Percentiles rank a stretch among this genome's conserved stretches.
These are phyloP conservation scores for Temnothorax unifasciatus DNA, from an alignment of 2,888 invertebrate species.

Conservation along the genomic window DNA sequence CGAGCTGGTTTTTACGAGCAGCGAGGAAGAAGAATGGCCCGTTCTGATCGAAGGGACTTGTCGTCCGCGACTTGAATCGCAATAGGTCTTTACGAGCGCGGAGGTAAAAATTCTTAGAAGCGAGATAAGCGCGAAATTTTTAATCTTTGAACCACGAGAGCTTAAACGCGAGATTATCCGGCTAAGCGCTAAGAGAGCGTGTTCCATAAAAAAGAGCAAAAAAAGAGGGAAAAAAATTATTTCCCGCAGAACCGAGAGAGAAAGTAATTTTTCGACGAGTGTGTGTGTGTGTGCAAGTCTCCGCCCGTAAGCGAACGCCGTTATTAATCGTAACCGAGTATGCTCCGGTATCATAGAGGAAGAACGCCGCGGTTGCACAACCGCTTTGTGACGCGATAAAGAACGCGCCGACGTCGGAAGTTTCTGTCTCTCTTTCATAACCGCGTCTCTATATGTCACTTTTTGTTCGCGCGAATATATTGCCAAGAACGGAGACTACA, in stretches of 20 bases:
- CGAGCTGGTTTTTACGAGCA: slow-evolving; percentile 55
- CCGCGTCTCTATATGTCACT: slow-evolving; percentile 19
- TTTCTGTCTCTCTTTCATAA: slow-evolving; percentile 17
- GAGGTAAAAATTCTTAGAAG: slow-evolving; percentile 27
- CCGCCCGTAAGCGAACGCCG: neutral
- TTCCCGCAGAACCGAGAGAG: neutral
- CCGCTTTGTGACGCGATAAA: slow-evolving; percentile 45
- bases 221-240: neutral
- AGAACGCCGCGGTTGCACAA: slow-evolving; percentile 51
- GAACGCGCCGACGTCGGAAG: slow-evolving; percentile 7
- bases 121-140: slow-evolving; percentile 35
- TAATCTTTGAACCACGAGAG: neutral
- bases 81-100: slow-evolving; percentile 36
- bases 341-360: neutral
- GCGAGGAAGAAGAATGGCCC: slow-evolving; percentile 36
- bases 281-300: neutral
- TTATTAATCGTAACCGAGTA: slow-evolving; percentile 17
- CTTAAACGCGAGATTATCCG: slow-evolving; percentile 12
- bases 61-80: slow-evolving; percentile 49
- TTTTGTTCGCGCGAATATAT: slow-evolving; percentile 58
- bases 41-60: slow-evolving; percentile 52
- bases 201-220: neutral
- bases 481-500: slow-evolving; percentile 63
- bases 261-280: slow-evolving; percentile 16
- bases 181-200: neutral